Percentiles rank a stretch among this genome's conserved stretches.
Conservation (phyloP, 2,888 invertebrate genomes). For the Parelbella ahira region DNA sequence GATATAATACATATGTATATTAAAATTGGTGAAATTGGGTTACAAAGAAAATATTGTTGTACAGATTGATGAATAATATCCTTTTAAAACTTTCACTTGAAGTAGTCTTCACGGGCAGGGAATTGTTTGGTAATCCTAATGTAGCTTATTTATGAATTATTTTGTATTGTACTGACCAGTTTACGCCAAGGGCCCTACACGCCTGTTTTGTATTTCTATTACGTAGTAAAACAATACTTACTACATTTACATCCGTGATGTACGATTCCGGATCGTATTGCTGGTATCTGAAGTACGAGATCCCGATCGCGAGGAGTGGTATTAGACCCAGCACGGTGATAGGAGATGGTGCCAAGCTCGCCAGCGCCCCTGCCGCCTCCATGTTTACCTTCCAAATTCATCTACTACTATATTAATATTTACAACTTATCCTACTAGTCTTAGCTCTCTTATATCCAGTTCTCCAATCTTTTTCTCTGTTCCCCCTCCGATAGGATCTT, state of each 20-base stretch:
- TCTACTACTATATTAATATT: conserved; percentile 69
- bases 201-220: no score
- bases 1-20: no score
- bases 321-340: conserved; percentile 86
- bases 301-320: conserved; percentile 89
- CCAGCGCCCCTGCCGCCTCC: conserved; percentile 77
- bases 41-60: no score
- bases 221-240: conserved; percentile 78
- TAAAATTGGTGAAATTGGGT: no score
- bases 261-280: conserved; percentile 91
- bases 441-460: conserved; percentile 82
- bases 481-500: conserved; percentile 83
- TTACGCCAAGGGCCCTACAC: no score
- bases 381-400: conserved; percentile 57
- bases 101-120: no score
- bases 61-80: no score
- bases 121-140: no score
- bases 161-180: no score
- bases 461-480: conserved; percentile 77
- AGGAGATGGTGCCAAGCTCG: conserved; percentile 82
- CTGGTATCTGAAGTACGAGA: conserved; percentile 90
- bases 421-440: conserved; percentile 73
- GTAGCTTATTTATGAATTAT: no score
- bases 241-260: conserved; percentile 85
- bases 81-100: no score